These are phyloP conservation scores for Drosophila formosana DNA, from an alignment of 2,888 invertebrate genomes.

Conservation along the genomic window DNA sequence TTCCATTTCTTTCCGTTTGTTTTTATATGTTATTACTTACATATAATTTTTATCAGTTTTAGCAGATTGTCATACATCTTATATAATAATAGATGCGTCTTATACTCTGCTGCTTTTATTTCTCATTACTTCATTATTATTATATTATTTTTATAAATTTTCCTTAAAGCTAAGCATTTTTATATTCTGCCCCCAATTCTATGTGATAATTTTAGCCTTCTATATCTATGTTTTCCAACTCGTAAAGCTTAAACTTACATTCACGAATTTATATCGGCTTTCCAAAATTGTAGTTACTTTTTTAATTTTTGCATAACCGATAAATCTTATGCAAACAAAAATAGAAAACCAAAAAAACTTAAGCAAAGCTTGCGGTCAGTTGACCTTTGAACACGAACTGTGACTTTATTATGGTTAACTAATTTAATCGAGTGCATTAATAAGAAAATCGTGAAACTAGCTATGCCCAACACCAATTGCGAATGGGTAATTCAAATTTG, in stretches of 20 bases:
- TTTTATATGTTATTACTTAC: constrained; percentile 58
- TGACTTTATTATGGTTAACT: constrained; percentile 61
- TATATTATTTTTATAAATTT: constrained; percentile 38
- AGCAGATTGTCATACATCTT: constrained; percentile 70
- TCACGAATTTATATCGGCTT: constrained; percentile 8
- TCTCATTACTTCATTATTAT: constrained; percentile 38
- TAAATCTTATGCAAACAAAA: constrained; percentile 6
- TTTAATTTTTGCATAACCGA: constrained; percentile 18
- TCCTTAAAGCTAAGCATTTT: constrained; percentile 61
- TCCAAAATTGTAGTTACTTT: constrained; percentile 11
- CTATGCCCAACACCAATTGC: constrained; percentile 17
- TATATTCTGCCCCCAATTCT: constrained; percentile 39
- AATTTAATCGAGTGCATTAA: constrained; percentile 34
- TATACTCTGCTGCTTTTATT: constrained; percentile 47
- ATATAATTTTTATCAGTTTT: constrained; percentile 73
- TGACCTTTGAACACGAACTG: constrained; percentile 71
- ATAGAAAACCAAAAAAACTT: constrained; percentile 5
- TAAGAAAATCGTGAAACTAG: constrained; percentile 28
- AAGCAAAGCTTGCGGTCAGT: constrained; percentile 19
- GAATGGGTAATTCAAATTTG: constrained; percentile 17
- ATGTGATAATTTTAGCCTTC: constrained; percentile 33
- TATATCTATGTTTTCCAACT: constrained; percentile 19
- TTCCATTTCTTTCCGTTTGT: constrained; percentile 47
- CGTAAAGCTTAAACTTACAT: constrained; percentile 43
- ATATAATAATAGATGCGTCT: constrained; percentile 62